These are phyloP conservation scores for Coracias cyanogaster DNA, from an alignment of 2,797 vertebrate genomes.

Conservation along the genomic window DNA sequence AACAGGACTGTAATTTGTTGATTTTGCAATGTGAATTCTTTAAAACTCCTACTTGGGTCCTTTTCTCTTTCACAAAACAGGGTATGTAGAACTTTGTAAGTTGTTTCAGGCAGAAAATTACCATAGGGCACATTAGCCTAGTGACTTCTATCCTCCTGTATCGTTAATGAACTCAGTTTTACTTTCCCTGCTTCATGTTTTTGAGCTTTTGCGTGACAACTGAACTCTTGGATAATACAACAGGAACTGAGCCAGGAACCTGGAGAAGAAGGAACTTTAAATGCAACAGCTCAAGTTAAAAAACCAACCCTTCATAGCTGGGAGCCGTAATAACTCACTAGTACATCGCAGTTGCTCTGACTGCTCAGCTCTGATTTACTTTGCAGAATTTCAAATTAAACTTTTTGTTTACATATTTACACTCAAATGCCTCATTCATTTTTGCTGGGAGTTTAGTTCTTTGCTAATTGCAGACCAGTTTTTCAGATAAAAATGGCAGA, in stretches of 20 bases:
- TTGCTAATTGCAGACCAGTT: neutral
- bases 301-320: neutral
- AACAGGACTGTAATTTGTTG: neutral
- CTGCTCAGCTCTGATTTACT: neutral
- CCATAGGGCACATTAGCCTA: neutral
- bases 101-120: neutral
- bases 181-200: neutral
- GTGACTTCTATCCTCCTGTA: neutral
- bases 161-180: neutral
- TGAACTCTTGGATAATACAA: neutral
- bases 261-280: neutral
- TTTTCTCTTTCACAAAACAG: neutral
- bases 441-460: neutral
- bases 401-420: neutral
- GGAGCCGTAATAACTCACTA: neutral
- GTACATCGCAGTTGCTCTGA: neutral
- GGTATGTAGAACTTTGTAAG: neutral
- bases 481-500: neutral
- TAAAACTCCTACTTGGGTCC: neutral
- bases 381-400: conserved; percentile 6
- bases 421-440: neutral
- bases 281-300: neutral
- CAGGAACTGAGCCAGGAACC: neutral
- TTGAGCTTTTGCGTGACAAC: neutral
- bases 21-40: neutral